Base-by-base conservation (phyloP, 2,888 invertebrate species). In the Pyrrhosoma nymphula region DNA sequence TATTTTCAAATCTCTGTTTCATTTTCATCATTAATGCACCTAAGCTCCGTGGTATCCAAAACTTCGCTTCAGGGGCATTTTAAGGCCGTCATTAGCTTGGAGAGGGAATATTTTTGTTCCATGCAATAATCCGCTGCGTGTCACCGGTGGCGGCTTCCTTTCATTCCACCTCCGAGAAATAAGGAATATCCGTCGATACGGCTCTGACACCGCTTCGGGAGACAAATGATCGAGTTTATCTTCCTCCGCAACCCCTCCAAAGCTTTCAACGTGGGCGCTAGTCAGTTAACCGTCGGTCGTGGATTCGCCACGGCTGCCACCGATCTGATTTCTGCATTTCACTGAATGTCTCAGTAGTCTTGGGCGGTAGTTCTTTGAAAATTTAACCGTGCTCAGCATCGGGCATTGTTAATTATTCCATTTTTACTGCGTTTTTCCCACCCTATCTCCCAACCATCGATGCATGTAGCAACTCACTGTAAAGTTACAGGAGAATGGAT, bases 81-180 rank as follows among this genome's bases (percentile, higher is more conserved):
- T 30, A 16, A 75, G 23, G 75, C 4, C 20, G 16, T 30, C 75
- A 75, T 75, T 30, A 75, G 30, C 30, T 12, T 30, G 75, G 75
- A 30, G 75, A 75, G 30, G 75, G 75, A 75, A 75, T 75, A 75
- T 75, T n/a, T n/a, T 16, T 75, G 75, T 75, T 75, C n/a, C n/a
- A 4, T 26, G 30, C 30, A 10, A n/a, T 75, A n/a, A 75, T n/a
- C 4, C n/a, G 75, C 75, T 30, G 75, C n/a, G 30, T 30, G n/a
- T 23, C 8, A n/a, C n/a, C n/a, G 63, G 4, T 23, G 63, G 75
- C 75, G 75, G 75, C 12, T 0, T 75, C 75, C 75, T 75, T 75
- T 75, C 75, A 75, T 75, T 1, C 30, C 75, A 30, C 75, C 75
- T 30, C 3, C 75, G 30, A 18, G 30, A 16, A 30, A 30, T 0